These are phyloP conservation scores for Corvus moneduloides DNA, from an alignment of 2,113 vertebrate species.

Conservation along the genomic window DNA sequence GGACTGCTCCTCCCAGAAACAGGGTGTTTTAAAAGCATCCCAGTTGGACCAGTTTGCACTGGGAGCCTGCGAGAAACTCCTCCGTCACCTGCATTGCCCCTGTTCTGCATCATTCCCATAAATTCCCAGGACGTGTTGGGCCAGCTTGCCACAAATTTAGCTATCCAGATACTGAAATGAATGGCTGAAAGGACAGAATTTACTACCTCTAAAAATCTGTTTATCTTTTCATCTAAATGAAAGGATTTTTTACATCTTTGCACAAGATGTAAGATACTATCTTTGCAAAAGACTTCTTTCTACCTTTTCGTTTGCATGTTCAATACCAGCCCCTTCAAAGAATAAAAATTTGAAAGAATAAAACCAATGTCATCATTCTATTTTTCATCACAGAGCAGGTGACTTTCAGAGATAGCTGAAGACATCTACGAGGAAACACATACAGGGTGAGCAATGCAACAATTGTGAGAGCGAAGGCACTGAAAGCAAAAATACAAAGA, in stretches of 20 bases:
- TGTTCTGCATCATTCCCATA: background rate
- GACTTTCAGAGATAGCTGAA: background rate
- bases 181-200: background rate
- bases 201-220: background rate
- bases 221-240: background rate
- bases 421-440: background rate
- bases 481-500: background rate
- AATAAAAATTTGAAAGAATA: background rate
- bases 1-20: background rate
- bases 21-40: background rate
- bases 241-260: background rate
- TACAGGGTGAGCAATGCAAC: background rate
- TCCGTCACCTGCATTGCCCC: background rate
- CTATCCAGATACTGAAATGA: background rate
- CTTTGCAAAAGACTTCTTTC: background rate
- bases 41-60: constrained; percentile 22
- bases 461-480: rapidly evolving
- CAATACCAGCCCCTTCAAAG: background rate
- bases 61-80: background rate
- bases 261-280: background rate
- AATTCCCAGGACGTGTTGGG: background rate
- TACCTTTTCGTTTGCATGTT: background rate
- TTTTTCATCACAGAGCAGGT: background rate
- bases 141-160: background rate
- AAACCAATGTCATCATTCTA: background rate